phyloP scores from a whole-genome alignment of 2,113 vertebrate species.

The Phrynosoma blainvillii region DNA sequence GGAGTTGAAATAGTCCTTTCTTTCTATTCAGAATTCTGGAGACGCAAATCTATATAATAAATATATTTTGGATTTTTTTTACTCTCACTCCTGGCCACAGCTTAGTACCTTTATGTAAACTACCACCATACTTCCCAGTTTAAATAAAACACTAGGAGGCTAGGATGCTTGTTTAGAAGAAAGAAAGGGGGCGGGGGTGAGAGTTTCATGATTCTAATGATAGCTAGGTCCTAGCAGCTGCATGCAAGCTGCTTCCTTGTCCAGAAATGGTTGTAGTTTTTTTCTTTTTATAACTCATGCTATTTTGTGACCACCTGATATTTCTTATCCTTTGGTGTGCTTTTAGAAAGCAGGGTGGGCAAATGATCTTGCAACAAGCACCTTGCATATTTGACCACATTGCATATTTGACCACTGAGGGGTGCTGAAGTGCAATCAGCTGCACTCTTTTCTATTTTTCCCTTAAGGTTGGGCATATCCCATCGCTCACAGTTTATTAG shows the following conservation, averaged over 20 bases:
- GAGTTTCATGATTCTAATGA: background rate
- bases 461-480: conserved; percentile 62
- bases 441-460: conserved; percentile 30
- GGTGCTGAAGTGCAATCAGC: conserved; percentile 70
- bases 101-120: background rate
- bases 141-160: background rate
- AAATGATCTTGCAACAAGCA: background rate
- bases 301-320: background rate
- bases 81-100: background rate
- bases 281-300: background rate
- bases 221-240: background rate
- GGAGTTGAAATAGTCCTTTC: background rate
- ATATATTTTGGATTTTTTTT: background rate
- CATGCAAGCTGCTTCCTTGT: background rate
- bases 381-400: conserved; percentile 37
- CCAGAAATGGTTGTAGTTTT: background rate
- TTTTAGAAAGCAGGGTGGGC: conserved; percentile 3
- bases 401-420: conserved; percentile 57
- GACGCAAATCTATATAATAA: background rate
- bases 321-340: background rate
- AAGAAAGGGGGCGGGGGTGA: too few species aligned
- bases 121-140: background rate
- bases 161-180: background rate
- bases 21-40: background rate
- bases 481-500: conserved; percentile 55